phyloP scores from a whole-genome alignment of 2,888 invertebrate species.

The Drosophila quinaria region DNA sequence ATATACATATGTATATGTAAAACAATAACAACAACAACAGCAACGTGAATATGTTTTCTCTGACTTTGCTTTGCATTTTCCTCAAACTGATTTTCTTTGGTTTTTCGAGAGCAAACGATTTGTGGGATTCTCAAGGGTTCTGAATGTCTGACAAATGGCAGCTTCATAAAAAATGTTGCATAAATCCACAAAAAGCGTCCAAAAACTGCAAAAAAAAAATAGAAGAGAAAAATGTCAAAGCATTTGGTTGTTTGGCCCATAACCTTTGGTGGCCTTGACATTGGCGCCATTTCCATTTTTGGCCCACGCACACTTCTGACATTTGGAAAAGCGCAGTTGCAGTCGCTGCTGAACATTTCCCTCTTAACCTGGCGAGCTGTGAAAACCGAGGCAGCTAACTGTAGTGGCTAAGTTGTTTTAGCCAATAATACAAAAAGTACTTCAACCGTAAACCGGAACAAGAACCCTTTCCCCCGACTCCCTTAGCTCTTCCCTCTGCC shows the following conservation, averaged over 20 bases:
- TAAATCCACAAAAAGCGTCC: slow-evolving; percentile 28
- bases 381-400: slow-evolving; percentile 12
- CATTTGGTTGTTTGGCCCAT: slow-evolving; percentile 34
- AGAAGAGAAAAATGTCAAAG: slow-evolving; percentile 36
- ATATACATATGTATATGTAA: slow-evolving; percentile 14
- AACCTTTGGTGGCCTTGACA: slow-evolving; percentile 57
- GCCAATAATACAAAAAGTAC: slow-evolving; percentile 24
- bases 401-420: slow-evolving; percentile 27
- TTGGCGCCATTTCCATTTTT: slow-evolving; percentile 12
- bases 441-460: slow-evolving; percentile 2
- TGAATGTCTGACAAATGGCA: slow-evolving; percentile 41
- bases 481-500: not conserved
- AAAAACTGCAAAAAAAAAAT: not conserved
- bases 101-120: slow-evolving; percentile 51
- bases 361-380: not conserved
- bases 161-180: slow-evolving; percentile 35
- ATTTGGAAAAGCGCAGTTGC: slow-evolving; percentile 62
- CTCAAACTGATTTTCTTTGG: slow-evolving; percentile 19
- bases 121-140: slow-evolving; percentile 44
- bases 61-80: slow-evolving; percentile 27
- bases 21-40: slow-evolving; percentile 1
- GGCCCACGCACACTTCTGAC: slow-evolving; percentile 66
- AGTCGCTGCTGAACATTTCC: slow-evolving; percentile 24
- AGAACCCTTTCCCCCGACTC: not conserved
- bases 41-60: slow-evolving; percentile 40